Percentiles rank a stretch among this genome's conserved stretches.
phyloP scores from a whole-genome alignment of 2,797 vertebrate genomes.

The Glyptemys insculpta region DNA sequence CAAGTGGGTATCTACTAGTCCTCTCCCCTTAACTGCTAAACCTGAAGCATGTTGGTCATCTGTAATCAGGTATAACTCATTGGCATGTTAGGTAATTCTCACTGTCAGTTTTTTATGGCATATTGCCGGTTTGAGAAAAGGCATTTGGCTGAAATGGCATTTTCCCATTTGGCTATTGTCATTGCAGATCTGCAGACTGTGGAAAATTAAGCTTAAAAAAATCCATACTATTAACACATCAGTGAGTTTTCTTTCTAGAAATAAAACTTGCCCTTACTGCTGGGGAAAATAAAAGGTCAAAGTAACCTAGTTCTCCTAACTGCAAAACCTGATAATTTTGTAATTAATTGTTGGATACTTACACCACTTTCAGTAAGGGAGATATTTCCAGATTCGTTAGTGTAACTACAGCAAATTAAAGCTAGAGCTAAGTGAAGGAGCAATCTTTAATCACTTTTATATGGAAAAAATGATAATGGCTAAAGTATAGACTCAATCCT shows the following conservation, averaged over 20 bases:
- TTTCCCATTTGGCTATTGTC: not conserved
- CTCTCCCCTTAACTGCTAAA: not conserved
- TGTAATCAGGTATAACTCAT: not conserved
- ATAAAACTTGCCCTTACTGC: not conserved
- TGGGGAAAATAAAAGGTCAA: not conserved
- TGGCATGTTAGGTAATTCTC: not conserved
- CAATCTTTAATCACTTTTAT: not conserved
- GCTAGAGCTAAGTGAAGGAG: not conserved
- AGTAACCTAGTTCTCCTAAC: not conserved
- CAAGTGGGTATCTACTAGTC: not conserved
- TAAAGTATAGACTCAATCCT: not conserved
- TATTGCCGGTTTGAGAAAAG: not conserved
- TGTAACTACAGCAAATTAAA: not conserved
- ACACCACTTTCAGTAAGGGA: no score
- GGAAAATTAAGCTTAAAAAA: not conserved
- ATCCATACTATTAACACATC: not conserved
- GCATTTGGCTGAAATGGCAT: not conserved
- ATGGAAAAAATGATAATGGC: not conserved
- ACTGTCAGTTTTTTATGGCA: not conserved
- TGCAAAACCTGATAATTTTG: not conserved
- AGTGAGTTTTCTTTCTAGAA: not conserved
- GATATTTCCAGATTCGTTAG: rapidly evolving
- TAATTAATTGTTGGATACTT: rapidly evolving
- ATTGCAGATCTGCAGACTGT: not conserved
- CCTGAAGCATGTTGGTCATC: not conserved